A percentile compares a stretch with the other conserved stretches of the same genome.
These are phyloP conservation scores for Rotaria magnacalcarata DNA, from an alignment of 2,888 invertebrate species.

Conservation along the genomic window DNA sequence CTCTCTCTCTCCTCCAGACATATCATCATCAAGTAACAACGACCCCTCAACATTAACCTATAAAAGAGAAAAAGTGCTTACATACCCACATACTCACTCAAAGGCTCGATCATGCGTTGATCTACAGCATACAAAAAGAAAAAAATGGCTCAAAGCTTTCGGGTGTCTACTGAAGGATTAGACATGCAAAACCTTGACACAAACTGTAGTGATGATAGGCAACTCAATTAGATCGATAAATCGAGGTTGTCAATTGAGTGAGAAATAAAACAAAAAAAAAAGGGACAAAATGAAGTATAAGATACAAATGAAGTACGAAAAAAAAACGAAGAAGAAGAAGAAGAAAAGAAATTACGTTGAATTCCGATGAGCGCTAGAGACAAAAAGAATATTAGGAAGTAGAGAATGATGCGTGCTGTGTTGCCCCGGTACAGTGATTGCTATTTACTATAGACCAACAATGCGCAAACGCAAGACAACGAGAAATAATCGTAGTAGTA, in stretches of 20 bases:
- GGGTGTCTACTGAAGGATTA: neutral
- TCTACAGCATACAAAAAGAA: neutral
- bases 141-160: neutral
- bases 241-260: neutral
- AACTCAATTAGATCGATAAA: slow-evolving; percentile 22
- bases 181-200: slow-evolving; percentile 22
- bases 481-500: neutral
- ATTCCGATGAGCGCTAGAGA: neutral
- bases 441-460: slow-evolving; percentile 7
- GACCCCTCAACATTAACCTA: neutral
- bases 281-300: neutral
- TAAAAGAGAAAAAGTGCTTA: neutral
- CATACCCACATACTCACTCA: slow-evolving; percentile 6
- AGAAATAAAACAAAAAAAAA: neutral
- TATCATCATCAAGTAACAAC: slow-evolving; percentile 7
- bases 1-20: slow-evolving; percentile 1
- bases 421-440: neutral
- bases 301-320: neutral
- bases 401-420: neutral
- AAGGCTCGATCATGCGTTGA: slow-evolving; percentile 11
- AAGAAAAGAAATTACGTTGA: neutral
- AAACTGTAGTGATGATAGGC: neutral
- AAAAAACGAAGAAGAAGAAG: neutral
- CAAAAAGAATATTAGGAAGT: neutral
- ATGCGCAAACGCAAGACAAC: neutral